Conservation (phyloP, 2,888 invertebrate species). For the Leucozona laternaria region DNA sequence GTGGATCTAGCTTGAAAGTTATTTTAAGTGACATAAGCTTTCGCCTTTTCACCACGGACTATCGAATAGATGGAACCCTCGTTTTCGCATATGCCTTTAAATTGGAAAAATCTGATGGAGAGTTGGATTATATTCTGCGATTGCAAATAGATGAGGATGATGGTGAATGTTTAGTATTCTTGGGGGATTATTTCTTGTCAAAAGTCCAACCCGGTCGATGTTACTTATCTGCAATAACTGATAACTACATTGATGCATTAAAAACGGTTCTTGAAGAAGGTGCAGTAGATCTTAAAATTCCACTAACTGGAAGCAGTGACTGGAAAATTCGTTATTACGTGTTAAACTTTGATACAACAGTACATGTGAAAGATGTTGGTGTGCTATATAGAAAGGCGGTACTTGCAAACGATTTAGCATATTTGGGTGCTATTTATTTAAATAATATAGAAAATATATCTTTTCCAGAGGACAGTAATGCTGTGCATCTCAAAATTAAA, state of each 20-base stretch:
- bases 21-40: constrained; percentile 82
- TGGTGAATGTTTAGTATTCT: constrained; percentile 79
- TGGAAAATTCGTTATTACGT: constrained; percentile 82
- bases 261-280: constrained; percentile 58
- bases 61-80: constrained; percentile 79
- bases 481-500: constrained; percentile 50
- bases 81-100: constrained; percentile 81
- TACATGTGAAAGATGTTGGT: constrained; percentile 80
- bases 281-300: constrained; percentile 72
- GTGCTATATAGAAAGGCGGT: constrained; percentile 76
- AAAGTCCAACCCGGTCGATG: constrained; percentile 77
- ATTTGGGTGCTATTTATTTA: constrained; percentile 80
- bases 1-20: constrained; percentile 85
- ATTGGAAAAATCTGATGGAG: constrained; percentile 72
- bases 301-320: constrained; percentile 66
- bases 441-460: constrained; percentile 76
- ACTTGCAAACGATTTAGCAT: constrained; percentile 73
- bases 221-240: constrained; percentile 78
- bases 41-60: constrained; percentile 81
- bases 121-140: constrained; percentile 80
- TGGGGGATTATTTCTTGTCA: constrained; percentile 78
- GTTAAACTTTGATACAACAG: constrained; percentile 78
- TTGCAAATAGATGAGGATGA: constrained; percentile 74
- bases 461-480: constrained; percentile 48
- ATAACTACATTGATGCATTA: constrained; percentile 67